These are phyloP conservation scores for Cryptomyrus ogoouensis DNA, from an alignment of 2,113 vertebrate species.

Conservation along the genomic window DNA sequence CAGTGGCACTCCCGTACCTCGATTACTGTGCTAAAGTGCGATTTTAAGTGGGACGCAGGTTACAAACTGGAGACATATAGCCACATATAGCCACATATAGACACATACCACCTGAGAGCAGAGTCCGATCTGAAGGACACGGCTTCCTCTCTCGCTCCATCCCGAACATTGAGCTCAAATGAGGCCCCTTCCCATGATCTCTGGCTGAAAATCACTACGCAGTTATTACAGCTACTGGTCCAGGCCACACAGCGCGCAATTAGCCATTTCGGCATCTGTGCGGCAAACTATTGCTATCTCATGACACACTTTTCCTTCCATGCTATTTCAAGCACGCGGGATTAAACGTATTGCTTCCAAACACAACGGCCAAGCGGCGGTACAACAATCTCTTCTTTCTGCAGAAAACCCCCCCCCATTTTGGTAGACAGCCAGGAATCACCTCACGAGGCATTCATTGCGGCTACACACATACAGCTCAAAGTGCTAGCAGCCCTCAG, in stretches of 20 bases:
- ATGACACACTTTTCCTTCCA: not conserved
- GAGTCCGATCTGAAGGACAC: not conserved
- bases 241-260: not conserved
- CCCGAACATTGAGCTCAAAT: not conserved
- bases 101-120: not conserved
- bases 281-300: not conserved
- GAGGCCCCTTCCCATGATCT: not conserved
- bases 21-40: not conserved
- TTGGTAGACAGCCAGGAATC: constrained; percentile 4
- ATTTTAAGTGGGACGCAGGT: not conserved
- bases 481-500: not conserved
- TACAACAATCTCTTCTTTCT: not conserved
- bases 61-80: not conserved
- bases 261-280: not conserved
- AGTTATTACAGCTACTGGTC: not conserved
- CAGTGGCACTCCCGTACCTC: not conserved
- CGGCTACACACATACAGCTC: not conserved
- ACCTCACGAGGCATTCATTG: not conserved
- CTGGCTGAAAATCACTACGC: not conserved
- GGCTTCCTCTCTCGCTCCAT: not conserved
- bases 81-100: too few species aligned
- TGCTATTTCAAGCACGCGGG: not conserved
- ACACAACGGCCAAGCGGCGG: not conserved
- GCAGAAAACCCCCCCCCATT: not conserved
- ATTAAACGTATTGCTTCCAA: not conserved